Base-by-base conservation (phyloP, 2,888 invertebrate genomes). In the Drosophila mayaguana region DNA sequence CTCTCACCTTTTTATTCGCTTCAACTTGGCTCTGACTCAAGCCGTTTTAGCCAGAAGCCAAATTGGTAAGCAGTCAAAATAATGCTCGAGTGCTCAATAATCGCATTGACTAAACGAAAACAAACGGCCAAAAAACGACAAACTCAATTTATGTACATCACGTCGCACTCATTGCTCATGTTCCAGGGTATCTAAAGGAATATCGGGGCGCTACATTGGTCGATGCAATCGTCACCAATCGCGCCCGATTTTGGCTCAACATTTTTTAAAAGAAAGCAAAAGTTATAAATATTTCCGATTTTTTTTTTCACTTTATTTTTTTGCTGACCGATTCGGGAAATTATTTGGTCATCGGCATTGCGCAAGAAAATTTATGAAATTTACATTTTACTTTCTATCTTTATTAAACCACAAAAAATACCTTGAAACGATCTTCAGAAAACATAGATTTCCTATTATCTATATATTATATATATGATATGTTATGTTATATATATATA, bases 181-280 rank as follows among this genome's bases (percentile, higher is more conserved):
- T 18, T 38, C 56, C 56, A 54, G 54, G 51, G 51, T 36, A 53
- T 34, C 20, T n/a, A 25, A 20, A 4, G 22, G 43, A n/a, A 53
- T 53, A 32, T 32, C 12, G 48, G 34, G 18, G 53, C 40, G 57
- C 28, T 22, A 36, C 20, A 28, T 12, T n/a, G n/a, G n/a, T n/a
- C 48, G 28, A 50, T 28, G 42, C 28, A n/a, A n/a, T n/a, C 36
- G 57, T 36, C 12, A 18, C 62, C 46, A n/a, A n/a, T 5, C 36
- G 57, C 57, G n/a, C 18, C 62, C 51, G 16, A 34, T 54, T 72
- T 61, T 34, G 64, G 66, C 11, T 18, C 20, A 48, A 54, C 74
- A 82, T 81, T 80, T 74, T 79, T 75, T 50, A 2, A 77, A 77
- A 80, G 81, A 81, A 81, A 81, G 80, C 74, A 81, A 81, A 82